Evolutionary conservation across 2,113 vertebrate species (phyloP).

Genomic region (Tragelaphus strepsiceros): DNA sequence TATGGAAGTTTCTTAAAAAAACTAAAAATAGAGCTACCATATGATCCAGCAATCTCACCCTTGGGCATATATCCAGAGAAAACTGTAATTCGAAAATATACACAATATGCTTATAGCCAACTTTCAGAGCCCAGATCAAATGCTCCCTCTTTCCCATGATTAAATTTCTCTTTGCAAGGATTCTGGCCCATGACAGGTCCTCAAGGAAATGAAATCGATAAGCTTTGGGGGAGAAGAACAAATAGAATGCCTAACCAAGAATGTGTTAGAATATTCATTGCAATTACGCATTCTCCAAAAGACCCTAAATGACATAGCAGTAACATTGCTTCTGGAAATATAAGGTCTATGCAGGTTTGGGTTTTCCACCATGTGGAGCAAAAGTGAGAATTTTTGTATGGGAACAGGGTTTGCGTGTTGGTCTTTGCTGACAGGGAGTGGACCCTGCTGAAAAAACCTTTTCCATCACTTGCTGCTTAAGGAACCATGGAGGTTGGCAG

Average conservation of each 20-base stretch:
- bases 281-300: not conserved
- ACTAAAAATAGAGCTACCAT: not conserved
- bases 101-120: no score
- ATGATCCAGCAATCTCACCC: not conserved
- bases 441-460: fast-evolving
- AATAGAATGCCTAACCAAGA: not conserved
- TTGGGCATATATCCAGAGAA: not conserved
- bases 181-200: not conserved
- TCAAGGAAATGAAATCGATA: not conserved
- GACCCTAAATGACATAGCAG: no score
- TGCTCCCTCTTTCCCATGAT: not conserved
- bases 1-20: not conserved
- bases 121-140: not conserved
- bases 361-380: no score
- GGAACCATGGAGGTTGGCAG: not conserved
- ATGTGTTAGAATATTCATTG: no score
- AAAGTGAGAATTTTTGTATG: fast-evolving
- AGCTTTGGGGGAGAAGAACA: not conserved
- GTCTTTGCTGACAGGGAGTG: not conserved
- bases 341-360: fast-evolving
- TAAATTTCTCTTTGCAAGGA: not conserved
- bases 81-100: not conserved
- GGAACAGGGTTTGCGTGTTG: no score
- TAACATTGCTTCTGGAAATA: fast-evolving
- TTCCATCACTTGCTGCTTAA: not conserved